Base-by-base conservation (phyloP, 2,888 invertebrate species). In the Ptycholaimellus sp. region DNA sequence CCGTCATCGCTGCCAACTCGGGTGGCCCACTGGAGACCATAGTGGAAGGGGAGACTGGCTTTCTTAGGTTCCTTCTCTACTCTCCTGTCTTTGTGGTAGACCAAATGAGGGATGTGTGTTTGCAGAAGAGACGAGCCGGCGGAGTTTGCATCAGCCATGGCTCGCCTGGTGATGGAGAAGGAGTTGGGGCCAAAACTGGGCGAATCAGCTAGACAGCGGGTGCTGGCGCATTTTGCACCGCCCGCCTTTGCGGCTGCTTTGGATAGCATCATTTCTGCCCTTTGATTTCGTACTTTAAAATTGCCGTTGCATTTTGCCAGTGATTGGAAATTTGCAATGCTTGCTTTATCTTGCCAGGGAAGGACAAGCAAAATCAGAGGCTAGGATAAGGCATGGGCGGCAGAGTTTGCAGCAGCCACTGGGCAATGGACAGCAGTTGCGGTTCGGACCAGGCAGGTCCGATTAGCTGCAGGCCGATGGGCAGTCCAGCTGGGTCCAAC, bases 21-120 rank as follows among this genome's bases (percentile, higher is more conserved):
- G 96, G 96, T 20, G 96, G 96, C 0, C 96, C 96, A 0, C 72
- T 72, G 2, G 96, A 99, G 61, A 87, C 96, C 0, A 68, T 96
- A 33, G 53, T 49, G 7, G 44, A 62, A 42, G 55, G 53, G 2
- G 47, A 49, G 28, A 65, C 65, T 2, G 66, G 66, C 3, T 64
- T 53, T 47, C 51, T 66, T 13, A 44, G 36, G 14, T 33, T 36
- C 29, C 37, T 50, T 25, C 36, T 45, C 13, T 25, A 40, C 4
- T 32, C 41, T 9, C 33, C 37, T 2, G 33, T 38, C n/a, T 3
- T 27, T 20, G 20, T 42, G 3, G 28, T n/a, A n/a, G n/a, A 18
- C 11, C 17, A 36, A 21, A 36, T 50, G 41, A 49, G 49, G 16
- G n/a, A n/a, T 13, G n/a, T 25, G 21, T 9, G 49, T 45, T 51